A percentile compares a stretch with the other conserved stretches of the same genome.
Conservation (phyloP, 2,888 invertebrate species). For the Pheosia tremula region DNA sequence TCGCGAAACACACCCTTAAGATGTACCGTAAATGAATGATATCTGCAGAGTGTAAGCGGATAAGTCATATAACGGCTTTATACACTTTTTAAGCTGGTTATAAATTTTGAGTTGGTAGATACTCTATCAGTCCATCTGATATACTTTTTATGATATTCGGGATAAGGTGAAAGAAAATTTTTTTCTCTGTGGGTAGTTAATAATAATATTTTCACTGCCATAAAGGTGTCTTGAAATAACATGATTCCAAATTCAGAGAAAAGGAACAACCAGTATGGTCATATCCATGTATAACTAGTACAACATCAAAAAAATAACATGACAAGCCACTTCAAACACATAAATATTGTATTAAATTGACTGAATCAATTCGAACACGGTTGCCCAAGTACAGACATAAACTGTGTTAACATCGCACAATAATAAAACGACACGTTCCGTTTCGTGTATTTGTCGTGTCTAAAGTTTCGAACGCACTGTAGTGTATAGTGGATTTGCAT, state of each 20-base stretch:
- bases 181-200: no score
- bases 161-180: no score
- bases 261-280: background rate
- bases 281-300: conserved; percentile 9
- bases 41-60: background rate
- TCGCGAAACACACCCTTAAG: conserved; percentile 5
- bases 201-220: no score
- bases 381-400: conserved; percentile 21
- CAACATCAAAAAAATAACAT: conserved; percentile 21
- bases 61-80: background rate
- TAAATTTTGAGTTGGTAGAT: no score
- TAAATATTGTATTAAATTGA: conserved; percentile 35
- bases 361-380: conserved; percentile 34
- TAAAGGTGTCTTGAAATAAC: no score
- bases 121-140: no score
- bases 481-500: conserved; percentile 67
- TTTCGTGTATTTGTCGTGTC: conserved; percentile 56
- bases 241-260: background rate
- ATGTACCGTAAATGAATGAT: conserved; percentile 1
- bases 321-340: conserved; percentile 19
- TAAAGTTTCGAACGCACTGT: conserved; percentile 54
- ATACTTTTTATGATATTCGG: no score
- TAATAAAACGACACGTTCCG: conserved; percentile 29
- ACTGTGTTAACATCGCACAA: conserved; percentile 30
- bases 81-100: background rate